Conservation (phyloP, 30 jellyfish, hydroid and myxozoan genomes). For the Chironex yamaguchii region DNA sequence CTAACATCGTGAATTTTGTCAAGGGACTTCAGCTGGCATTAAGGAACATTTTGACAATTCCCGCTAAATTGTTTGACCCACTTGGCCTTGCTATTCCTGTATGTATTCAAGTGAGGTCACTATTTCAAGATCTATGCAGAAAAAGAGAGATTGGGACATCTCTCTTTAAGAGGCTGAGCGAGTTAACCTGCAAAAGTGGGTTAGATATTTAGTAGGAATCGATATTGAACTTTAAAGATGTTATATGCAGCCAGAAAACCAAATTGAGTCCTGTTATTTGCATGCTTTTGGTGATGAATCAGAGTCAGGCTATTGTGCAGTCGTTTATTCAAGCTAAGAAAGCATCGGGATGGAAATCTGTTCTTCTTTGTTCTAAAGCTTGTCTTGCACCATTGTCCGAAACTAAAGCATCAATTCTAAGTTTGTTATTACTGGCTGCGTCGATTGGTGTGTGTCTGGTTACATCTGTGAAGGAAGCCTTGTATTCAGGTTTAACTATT, state of each 20-base stretch:
- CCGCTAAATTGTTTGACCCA: constrained; percentile 49
- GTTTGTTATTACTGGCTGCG: constrained; percentile 29
- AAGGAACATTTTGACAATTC: constrained; percentile 8
- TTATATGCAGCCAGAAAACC: no score
- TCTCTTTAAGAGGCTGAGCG: background rate
- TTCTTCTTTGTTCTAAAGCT: constrained; percentile 4
- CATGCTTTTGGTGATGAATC: constrained; percentile 20
- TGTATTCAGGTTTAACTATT: background rate
- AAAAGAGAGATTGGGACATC: constrained; percentile 30
- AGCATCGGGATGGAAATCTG: constrained; percentile 2
- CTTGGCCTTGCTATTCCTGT: constrained; percentile 18
- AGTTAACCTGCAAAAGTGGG: no score
- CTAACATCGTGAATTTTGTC: constrained; percentile 7
- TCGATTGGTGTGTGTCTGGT: constrained; percentile 13
- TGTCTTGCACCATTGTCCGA: constrained; percentile 15
- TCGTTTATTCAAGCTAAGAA: background rate
- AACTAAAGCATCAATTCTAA: background rate
- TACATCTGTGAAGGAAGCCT: constrained; percentile 3
- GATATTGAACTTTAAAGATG: no score
- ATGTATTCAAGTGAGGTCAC: constrained; percentile 1
- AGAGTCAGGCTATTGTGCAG: constrained; percentile 17
- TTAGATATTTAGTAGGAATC: no score
- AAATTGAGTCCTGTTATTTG: constrained; percentile 5
- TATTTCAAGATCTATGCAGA: constrained; percentile 36
- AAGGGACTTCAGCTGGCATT: background rate